phyloP scores from a whole-genome alignment of 2,888 invertebrate genomes.

The Drosophila fungiperda region DNA sequence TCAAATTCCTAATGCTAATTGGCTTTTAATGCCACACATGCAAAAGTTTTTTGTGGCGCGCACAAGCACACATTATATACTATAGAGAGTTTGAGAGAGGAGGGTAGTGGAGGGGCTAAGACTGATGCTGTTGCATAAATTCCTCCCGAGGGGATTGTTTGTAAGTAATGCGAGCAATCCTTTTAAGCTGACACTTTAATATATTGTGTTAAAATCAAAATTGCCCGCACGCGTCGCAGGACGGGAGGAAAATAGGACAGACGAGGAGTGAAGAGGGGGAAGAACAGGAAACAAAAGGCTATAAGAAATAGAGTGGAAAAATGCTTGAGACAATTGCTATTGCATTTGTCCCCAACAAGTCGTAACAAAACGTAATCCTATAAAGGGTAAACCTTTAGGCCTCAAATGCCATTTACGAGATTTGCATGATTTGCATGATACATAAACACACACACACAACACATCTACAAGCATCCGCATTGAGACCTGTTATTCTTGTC shows the following conservation, averaged over 20 bases:
- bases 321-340: slow-evolving; percentile 67
- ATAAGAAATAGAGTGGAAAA: slow-evolving; percentile 53
- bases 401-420: slow-evolving; percentile 54
- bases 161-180: slow-evolving; percentile 69
- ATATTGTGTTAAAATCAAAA: slow-evolving; percentile 73
- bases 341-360: slow-evolving; percentile 42
- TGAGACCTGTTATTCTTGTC: slow-evolving; percentile 22
- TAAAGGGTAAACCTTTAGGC: slow-evolving; percentile 48
- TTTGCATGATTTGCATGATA: too few species aligned
- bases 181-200: slow-evolving; percentile 73
- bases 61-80: slow-evolving; percentile 40
- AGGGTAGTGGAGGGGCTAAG: not conserved
- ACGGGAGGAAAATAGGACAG: not conserved
- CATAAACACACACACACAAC: slow-evolving; percentile 11
- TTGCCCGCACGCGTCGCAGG: slow-evolving; percentile 60
- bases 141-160: slow-evolving; percentile 50
- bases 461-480: not conserved
- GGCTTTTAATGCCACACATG: slow-evolving; percentile 63
- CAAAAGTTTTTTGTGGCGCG: slow-evolving; percentile 55
- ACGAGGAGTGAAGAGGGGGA: not conserved
- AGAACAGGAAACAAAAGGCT: slow-evolving; percentile 5
- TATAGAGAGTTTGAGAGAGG: not conserved
- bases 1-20: slow-evolving; percentile 69
- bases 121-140: not conserved
- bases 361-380: slow-evolving; percentile 1